Evolutionary conservation across 1,140 invertebrate species (phyloP).

Genomic region (Pinna nobilis): DNA sequence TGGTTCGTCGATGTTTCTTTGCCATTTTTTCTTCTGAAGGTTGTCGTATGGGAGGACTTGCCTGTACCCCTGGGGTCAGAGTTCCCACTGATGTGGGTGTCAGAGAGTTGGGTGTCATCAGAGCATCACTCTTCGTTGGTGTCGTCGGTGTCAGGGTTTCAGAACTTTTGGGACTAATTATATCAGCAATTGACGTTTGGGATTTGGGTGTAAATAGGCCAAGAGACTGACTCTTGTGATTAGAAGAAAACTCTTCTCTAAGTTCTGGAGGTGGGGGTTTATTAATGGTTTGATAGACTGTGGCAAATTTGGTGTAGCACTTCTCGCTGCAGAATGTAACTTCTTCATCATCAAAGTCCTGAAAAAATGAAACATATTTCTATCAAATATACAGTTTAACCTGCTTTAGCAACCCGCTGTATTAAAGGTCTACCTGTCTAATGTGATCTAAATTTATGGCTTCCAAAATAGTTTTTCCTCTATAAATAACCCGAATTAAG

Average conservation of each 20-base stretch:
- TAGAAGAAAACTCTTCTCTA: slow-evolving; percentile 45
- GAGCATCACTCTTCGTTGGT: slow-evolving; percentile 43
- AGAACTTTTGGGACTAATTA: slow-evolving; percentile 37
- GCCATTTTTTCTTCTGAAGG: slow-evolving; percentile 36
- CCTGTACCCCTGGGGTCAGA: slow-evolving; percentile 37
- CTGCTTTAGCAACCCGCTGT: no score
- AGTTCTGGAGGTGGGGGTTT: slow-evolving; percentile 71
- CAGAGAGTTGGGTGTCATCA: slow-evolving; percentile 49
- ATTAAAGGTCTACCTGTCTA: no score
- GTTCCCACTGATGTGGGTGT: slow-evolving; percentile 47
- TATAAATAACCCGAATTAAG: no score
- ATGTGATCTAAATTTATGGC: no score
- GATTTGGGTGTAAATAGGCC: slow-evolving; percentile 25
- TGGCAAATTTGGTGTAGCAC: slow-evolving; percentile 89
- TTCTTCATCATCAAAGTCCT: slow-evolving; percentile 73
- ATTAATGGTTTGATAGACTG: slow-evolving; percentile 77
- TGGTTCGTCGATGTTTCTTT: slow-evolving; percentile 52
- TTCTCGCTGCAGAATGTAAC: slow-evolving; percentile 86
- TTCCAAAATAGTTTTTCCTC: no score
- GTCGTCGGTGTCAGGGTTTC: slow-evolving; percentile 45
- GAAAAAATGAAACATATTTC: slow-evolving; percentile 23
- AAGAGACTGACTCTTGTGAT: slow-evolving; percentile 5
- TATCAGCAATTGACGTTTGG: slow-evolving; percentile 27
- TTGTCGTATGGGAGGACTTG: slow-evolving; percentile 29
- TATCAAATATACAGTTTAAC: no score